Conservation (phyloP, 2,888 invertebrate species). For the Subacronicta megacephala region DNA sequence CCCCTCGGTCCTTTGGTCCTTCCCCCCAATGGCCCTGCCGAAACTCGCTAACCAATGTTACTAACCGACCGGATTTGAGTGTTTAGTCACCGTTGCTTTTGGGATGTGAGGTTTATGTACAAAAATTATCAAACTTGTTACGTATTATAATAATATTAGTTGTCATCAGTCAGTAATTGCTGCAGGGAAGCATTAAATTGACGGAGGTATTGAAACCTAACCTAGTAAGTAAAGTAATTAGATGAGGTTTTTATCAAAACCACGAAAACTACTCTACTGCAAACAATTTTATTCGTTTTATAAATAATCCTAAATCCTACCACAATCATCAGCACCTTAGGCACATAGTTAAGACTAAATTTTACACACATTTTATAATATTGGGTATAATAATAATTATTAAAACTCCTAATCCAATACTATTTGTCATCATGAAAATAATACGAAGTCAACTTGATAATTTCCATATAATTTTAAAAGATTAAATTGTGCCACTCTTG, state of each 20-base stretch:
- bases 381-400: too few relatives aligned
- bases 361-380: too few relatives aligned
- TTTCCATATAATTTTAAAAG: too few relatives aligned
- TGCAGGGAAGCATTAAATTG: constrained; percentile 8
- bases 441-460: too few relatives aligned
- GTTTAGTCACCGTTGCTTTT: constrained; percentile 77
- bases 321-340: too few relatives aligned
- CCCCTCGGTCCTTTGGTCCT: constrained; percentile 75
- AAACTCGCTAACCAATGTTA: constrained; percentile 84
- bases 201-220: neutral
- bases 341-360: too few relatives aligned
- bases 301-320: too few relatives aligned
- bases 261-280: too few relatives aligned
- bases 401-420: too few relatives aligned
- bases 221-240: neutral
- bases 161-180: constrained; percentile 7
- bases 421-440: too few relatives aligned
- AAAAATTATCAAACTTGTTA: constrained; percentile 34
- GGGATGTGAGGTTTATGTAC: constrained; percentile 66
- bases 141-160: constrained; percentile 13
- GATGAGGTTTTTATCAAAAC: constrained; percentile 1
- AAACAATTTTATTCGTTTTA: too few relatives aligned
- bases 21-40: constrained; percentile 79
- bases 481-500: too few relatives aligned
- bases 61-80: constrained; percentile 83